Percentiles rank a stretch among this genome's conserved stretches.
These are phyloP conservation scores for Indicator indicator DNA, from an alignment of 2,113 vertebrate genomes.

Conservation along the genomic window DNA sequence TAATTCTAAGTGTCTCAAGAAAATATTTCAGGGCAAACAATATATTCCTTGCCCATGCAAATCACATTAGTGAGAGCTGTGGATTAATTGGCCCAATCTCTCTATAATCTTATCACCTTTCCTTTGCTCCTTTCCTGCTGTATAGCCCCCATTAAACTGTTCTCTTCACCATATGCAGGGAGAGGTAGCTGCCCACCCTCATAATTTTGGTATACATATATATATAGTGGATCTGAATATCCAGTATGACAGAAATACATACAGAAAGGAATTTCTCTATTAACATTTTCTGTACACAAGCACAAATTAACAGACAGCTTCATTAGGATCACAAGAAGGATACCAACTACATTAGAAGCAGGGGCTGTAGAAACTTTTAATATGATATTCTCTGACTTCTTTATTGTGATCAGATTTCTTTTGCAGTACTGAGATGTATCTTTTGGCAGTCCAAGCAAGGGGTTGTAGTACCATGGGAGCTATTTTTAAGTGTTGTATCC, in stretches of 20 bases:
- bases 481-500: slow-evolving; percentile 10
- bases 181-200: neutral
- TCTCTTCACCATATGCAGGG: neutral
- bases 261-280: neutral
- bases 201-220: neutral
- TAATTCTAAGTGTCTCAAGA: neutral
- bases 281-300: neutral
- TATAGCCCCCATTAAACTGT: neutral
- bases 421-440: neutral
- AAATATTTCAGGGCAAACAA: neutral
- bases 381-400: neutral
- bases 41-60: neutral
- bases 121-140: slow-evolving; percentile 2
- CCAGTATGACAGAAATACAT: neutral
- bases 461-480: neutral
- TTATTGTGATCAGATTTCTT: neutral
- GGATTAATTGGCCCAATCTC: slow-evolving; percentile 4
- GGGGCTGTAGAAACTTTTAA: neutral
- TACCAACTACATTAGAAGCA: neutral
- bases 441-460: neutral
- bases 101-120: neutral
- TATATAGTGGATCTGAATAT: neutral
- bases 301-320: neutral
- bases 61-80: slow-evolving; percentile 14
- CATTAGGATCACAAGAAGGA: neutral